These are phyloP conservation scores for Xyliphius kryptos DNA, from an alignment of 2,113 vertebrate genomes.

Conservation along the genomic window DNA sequence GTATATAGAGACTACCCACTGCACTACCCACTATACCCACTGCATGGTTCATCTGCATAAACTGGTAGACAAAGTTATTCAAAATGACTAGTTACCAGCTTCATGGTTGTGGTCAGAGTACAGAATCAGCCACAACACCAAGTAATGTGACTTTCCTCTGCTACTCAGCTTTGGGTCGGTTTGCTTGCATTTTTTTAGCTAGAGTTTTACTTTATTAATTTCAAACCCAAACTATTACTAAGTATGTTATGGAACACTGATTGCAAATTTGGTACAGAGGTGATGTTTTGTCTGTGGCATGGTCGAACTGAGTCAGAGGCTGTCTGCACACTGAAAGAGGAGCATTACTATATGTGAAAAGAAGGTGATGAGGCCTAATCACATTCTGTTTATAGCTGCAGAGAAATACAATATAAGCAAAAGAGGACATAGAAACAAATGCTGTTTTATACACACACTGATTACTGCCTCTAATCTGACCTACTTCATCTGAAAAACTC, in stretches of 20 bases:
- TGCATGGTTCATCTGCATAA: too few species aligned
- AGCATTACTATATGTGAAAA: neutral
- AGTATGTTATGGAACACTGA: neutral
- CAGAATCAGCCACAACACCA: too few species aligned
- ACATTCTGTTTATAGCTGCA: slow-evolving; percentile 17
- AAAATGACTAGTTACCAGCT: too few species aligned
- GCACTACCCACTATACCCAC: too few species aligned
- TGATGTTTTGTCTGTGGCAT: slow-evolving; percentile 32
- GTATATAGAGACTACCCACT: too few species aligned
- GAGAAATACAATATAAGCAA: slow-evolving; percentile 11
- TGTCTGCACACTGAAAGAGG: slow-evolving; percentile 6
- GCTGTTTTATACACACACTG: neutral
- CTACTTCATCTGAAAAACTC: neutral
- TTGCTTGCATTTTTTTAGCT: too few species aligned
- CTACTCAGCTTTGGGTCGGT: too few species aligned
- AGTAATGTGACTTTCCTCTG: too few species aligned
- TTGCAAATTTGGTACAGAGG: slow-evolving; percentile 19
- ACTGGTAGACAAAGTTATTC: too few species aligned
- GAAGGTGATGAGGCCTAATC: slow-evolving; percentile 14
- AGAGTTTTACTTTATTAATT: too few species aligned
- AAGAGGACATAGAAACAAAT: neutral
- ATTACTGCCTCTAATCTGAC: neutral
- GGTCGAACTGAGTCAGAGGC: slow-evolving; percentile 16
- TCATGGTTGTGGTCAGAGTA: too few species aligned
- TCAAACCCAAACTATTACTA: too few species aligned